Evolutionary conservation across 2,113 vertebrate genomes (phyloP).

Genomic region (Tyto alba): DNA sequence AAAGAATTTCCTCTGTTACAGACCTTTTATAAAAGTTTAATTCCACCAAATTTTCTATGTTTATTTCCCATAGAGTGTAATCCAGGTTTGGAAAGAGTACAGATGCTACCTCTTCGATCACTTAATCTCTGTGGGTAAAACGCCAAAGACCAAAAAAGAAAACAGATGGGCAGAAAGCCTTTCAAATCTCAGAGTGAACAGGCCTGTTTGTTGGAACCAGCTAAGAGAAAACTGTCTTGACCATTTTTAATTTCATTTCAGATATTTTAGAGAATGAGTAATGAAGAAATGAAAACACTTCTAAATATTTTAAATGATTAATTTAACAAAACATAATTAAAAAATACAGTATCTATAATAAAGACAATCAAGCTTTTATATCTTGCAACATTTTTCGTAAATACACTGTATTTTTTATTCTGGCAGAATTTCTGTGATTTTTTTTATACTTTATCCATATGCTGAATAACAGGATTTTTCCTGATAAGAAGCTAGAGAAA

Average conservation of each 20-base stretch:
- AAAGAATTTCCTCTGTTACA: background rate
- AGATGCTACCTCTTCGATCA: constrained; percentile 27
- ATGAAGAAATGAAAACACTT: background rate
- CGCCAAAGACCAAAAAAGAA: constrained; percentile 4
- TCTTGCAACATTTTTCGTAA: background rate
- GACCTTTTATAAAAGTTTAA: background rate
- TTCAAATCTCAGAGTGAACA: constrained; percentile 31
- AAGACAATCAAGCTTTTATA: background rate
- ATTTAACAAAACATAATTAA: background rate
- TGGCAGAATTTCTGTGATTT: background rate
- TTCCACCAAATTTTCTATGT: background rate
- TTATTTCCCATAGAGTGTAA: background rate
- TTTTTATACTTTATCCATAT: background rate
- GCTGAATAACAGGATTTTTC: background rate
- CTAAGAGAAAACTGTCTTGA: background rate
- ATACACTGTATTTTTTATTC: background rate
- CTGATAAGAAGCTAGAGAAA: background rate
- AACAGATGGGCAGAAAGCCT: constrained; percentile 2
- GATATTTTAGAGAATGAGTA: background rate
- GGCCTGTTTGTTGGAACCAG: background rate
- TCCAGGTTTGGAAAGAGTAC: constrained; percentile 11
- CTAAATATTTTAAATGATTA: background rate
- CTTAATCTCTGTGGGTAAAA: constrained; percentile 29
- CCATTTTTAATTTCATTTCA: background rate
- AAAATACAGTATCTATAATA: background rate